Percentiles rank a stretch among this genome's conserved stretches.
Conservation (phyloP, 1,140 invertebrate genomes). For the Drosophila suzukii region DNA sequence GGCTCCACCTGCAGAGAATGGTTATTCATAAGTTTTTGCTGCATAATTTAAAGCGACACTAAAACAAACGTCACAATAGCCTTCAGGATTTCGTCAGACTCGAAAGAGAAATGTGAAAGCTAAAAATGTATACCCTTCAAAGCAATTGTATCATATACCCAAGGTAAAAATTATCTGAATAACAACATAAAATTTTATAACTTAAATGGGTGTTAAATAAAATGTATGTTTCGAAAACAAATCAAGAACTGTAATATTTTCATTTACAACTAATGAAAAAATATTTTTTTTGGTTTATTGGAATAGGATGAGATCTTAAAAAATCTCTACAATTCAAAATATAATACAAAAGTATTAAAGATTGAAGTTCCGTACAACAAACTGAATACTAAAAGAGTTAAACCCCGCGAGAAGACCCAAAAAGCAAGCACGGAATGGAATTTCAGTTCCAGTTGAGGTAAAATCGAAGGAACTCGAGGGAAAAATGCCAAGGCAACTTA, state of each 20-base stretch:
- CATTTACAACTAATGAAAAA: too few relatives aligned
- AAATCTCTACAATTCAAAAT: neutral
- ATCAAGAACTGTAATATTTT: too few relatives aligned
- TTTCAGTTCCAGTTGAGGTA: neutral
- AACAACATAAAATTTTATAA: too few relatives aligned
- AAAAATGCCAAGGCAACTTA: conserved; percentile 28
- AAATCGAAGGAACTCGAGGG: conserved; percentile 1
- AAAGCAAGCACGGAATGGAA: neutral
- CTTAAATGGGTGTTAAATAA: too few relatives aligned
- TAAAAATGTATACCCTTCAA: neutral
- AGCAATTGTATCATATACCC: neutral
- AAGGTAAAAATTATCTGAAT: too few relatives aligned
- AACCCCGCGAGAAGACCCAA: neutral
- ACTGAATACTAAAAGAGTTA: neutral
- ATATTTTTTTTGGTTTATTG: too few relatives aligned
- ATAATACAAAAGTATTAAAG: neutral
- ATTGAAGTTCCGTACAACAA: neutral
- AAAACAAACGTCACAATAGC: conserved; percentile 38
- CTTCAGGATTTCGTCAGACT: conserved; percentile 9
- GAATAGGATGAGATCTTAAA: too few relatives aligned
- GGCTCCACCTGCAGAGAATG: conserved; percentile 45
- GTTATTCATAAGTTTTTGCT: conserved; percentile 68
- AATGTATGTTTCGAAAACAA: too few relatives aligned
- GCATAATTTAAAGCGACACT: conserved; percentile 54
- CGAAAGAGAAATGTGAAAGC: neutral